phyloP scores from a whole-genome alignment of 2,888 invertebrate species.

The Tipula unca region DNA sequence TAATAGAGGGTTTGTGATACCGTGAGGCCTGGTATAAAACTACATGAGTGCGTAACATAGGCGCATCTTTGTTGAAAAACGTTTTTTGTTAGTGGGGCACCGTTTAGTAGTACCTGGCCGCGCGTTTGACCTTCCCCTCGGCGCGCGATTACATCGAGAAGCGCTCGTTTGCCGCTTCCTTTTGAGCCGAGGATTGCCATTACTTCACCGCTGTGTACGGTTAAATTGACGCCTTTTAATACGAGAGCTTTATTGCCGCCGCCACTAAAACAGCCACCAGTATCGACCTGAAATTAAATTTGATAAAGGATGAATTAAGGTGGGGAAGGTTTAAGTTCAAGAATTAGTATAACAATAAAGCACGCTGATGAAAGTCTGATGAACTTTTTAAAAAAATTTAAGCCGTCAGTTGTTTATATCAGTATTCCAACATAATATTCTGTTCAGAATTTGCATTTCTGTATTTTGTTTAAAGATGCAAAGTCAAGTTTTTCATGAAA shows the following conservation, averaged over 20 bases:
- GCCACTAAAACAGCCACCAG: slow-evolving; percentile 66
- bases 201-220: slow-evolving; percentile 86
- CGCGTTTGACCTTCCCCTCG: slow-evolving; percentile 72
- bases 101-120: slow-evolving; percentile 84
- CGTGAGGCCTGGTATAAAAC: slow-evolving; percentile 75
- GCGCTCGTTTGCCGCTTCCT: slow-evolving; percentile 90
- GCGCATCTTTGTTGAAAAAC: slow-evolving; percentile 81
- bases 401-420: too few species aligned
- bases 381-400: too few species aligned
- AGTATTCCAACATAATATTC: too few species aligned
- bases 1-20: slow-evolving; percentile 78
- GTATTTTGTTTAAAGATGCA: too few species aligned
- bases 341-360: too few species aligned
- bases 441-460: too few species aligned
- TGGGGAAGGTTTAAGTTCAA: too few species aligned
- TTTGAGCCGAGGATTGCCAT: slow-evolving; percentile 89
- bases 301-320: neutral
- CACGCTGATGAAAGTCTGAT: too few species aligned
- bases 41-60: slow-evolving; percentile 79
- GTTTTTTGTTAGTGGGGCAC: slow-evolving; percentile 69
- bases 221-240: slow-evolving; percentile 84
- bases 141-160: slow-evolving; percentile 84
- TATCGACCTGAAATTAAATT: slow-evolving; percentile 59
- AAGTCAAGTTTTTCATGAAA: too few species aligned
- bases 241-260: slow-evolving; percentile 77